Conservation (phyloP, 2,888 invertebrate genomes). For the Apomyelois bistriatella region DNA sequence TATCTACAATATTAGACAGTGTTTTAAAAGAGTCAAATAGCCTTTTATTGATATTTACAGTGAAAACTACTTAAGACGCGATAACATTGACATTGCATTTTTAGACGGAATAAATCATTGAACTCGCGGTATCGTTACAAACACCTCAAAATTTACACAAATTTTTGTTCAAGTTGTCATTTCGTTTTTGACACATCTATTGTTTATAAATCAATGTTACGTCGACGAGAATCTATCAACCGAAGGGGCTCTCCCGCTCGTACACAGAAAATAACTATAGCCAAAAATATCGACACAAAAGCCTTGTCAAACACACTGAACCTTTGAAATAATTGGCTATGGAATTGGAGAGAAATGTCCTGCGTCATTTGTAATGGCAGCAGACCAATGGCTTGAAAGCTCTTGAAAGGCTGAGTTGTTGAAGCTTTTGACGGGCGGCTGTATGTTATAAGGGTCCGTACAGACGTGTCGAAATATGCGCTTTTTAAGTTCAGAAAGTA, state of each 20-base stretch:
- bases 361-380: slow-evolving; percentile 21
- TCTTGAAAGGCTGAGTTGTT: background rate
- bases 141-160: no score
- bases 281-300: slow-evolving; percentile 29
- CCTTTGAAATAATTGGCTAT: slow-evolving; percentile 33
- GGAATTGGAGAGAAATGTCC: slow-evolving; percentile 22
- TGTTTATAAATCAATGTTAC: background rate
- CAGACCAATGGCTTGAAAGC: background rate
- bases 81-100: no score
- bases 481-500: background rate
- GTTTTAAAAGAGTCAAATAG: no score
- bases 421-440: background rate
- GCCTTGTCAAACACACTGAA: slow-evolving; percentile 38
- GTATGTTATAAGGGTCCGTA: background rate
- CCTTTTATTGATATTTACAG: no score
- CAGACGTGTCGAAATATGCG: background rate
- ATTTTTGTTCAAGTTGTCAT: no score
- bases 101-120: no score
- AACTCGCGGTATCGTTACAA: no score
- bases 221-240: slow-evolving; percentile 17
- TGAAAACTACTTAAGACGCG: no score
- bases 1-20: no score
- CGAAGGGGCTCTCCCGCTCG: slow-evolving; percentile 16
- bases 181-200: background rate
- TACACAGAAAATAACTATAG: slow-evolving; percentile 23